Conservation (phyloP, 1,140 invertebrate genomes). For the Chrysoperla carnea region DNA sequence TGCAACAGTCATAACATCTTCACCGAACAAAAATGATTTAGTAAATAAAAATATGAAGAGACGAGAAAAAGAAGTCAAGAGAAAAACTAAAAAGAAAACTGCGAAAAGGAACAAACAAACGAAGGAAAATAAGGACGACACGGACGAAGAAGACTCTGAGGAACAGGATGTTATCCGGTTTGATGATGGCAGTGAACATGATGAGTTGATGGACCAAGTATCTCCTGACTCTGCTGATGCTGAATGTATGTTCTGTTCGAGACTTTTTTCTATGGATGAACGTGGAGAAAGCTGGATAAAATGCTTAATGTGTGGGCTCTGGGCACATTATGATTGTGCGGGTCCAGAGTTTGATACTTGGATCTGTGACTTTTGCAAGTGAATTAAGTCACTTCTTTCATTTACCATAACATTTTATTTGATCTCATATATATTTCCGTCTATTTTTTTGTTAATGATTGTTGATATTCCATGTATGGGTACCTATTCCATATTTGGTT, state of each 20-base stretch:
- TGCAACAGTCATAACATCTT: too few relatives aligned
- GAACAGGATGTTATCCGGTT: too few relatives aligned
- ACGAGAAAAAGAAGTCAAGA: too few relatives aligned
- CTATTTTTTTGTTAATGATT: not conserved
- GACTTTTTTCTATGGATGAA: not conserved
- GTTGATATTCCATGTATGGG: not conserved
- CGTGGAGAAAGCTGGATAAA: slow-evolving; percentile 1
- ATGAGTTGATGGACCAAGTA: slow-evolving; percentile 1
- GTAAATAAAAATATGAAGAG: too few relatives aligned
- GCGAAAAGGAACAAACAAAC: not conserved
- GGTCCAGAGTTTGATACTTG: not conserved
- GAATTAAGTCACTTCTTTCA: not conserved
- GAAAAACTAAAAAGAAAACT: too few relatives aligned
- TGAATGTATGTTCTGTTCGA: not conserved
- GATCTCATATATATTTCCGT: not conserved
- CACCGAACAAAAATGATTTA: too few relatives aligned
- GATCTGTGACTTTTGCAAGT: too few relatives aligned
- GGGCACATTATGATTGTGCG: not conserved
- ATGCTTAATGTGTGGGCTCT: not conserved
- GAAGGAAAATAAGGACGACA: not conserved
- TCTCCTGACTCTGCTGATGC: not conserved
- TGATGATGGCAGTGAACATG: not conserved
- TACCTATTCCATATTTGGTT: not conserved
- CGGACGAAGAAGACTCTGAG: not conserved
- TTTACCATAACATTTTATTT: not conserved